Percentiles rank a stretch among this genome's conserved stretches.
Conservation (phyloP, 2,797 vertebrate genomes). For the Acipenser oxyrinchus region DNA sequence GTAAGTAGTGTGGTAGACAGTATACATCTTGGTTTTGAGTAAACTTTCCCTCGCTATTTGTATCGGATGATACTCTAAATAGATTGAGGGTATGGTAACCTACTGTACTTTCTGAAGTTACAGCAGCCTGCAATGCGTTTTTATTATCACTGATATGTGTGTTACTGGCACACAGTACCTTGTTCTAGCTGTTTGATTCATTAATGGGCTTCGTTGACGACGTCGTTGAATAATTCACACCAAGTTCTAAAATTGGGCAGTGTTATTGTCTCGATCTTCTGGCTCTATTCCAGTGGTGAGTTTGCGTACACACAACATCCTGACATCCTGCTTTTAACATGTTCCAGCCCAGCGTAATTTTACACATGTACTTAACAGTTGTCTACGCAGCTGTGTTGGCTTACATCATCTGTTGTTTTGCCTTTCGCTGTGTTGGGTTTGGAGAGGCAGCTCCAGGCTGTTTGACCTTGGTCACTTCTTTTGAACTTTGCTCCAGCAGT, state of each 20-base stretch:
- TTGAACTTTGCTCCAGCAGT: background rate
- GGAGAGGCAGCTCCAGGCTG: background rate
- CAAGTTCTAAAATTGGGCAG: background rate
- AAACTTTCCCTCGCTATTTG: too few species aligned
- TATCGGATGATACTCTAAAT: too few species aligned
- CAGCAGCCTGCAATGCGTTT: too few species aligned
- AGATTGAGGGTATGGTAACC: too few species aligned
- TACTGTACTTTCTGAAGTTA: too few species aligned
- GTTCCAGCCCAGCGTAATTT: constrained; percentile 3
- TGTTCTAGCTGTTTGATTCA: too few species aligned
- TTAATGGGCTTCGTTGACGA: too few species aligned
- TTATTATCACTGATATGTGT: too few species aligned
- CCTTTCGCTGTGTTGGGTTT: background rate
- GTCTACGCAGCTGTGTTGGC: background rate
- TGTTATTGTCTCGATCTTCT: background rate
- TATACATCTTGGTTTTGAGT: too few species aligned
- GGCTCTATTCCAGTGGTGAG: background rate
- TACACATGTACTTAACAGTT: constrained; percentile 1
- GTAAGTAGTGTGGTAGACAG: too few species aligned
- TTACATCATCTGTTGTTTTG: too few species aligned
- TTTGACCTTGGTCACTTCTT: background rate
- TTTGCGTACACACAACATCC: background rate
- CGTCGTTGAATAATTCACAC: background rate
- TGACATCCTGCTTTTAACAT: background rate
- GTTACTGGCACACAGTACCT: too few species aligned